These are phyloP conservation scores for Delphinus delphis DNA, from an alignment of 2,113 vertebrate species.

Conservation along the genomic window DNA sequence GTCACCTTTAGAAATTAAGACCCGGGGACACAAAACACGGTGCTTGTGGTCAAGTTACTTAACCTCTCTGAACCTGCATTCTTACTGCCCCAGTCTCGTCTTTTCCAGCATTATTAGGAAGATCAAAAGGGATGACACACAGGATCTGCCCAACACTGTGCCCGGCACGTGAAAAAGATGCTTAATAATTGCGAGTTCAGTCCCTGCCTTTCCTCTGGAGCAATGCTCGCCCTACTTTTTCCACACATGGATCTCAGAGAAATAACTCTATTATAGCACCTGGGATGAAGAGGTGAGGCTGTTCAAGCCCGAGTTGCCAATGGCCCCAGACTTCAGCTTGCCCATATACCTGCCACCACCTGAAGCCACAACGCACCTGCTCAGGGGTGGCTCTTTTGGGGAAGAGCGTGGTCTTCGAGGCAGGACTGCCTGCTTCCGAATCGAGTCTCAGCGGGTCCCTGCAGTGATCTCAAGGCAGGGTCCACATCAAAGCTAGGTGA, in stretches of 20 bases:
- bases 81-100: neutral
- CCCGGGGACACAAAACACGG: too few species aligned
- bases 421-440: too few species aligned
- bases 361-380: neutral
- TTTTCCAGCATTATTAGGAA: neutral
- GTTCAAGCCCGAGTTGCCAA: neutral
- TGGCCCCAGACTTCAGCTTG: neutral
- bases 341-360: neutral
- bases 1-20: neutral
- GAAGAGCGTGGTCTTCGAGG: neutral
- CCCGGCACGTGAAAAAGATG: neutral
- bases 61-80: neutral
- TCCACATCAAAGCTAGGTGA: neutral
- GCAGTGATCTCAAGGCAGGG: neutral
- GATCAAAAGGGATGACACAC: neutral
- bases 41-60: too few species aligned
- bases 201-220: neutral
- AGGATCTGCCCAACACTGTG: neutral
- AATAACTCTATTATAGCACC: neutral
- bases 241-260: neutral
- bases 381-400: neutral
- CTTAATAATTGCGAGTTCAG: neutral
- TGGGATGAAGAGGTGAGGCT: neutral
- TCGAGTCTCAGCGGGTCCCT: neutral
- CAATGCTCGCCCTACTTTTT: neutral